Percentiles rank a stretch among this genome's conserved stretches.
Conservation (phyloP, 2,888 invertebrate species). For the Labia minor region DNA sequence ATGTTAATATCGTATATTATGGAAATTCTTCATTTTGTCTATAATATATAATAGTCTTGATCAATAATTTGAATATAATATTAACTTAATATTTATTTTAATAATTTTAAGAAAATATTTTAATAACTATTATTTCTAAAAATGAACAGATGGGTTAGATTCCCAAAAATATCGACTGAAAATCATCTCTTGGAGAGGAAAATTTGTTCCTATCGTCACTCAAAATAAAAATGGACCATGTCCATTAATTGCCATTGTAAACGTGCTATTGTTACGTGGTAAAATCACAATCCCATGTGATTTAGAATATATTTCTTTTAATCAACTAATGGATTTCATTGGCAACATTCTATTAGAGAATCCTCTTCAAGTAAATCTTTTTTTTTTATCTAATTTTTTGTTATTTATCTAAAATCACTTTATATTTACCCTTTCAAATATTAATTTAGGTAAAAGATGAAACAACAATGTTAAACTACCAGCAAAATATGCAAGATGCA, state of each 20-base stretch:
- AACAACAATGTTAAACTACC: slow-evolving; percentile 37
- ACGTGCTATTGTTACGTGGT: slow-evolving; percentile 41
- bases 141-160: neutral
- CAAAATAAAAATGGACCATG: slow-evolving; percentile 50
- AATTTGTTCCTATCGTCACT: slow-evolving; percentile 39
- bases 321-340: too few species aligned
- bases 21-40: too few species aligned
- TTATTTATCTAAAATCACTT: neutral
- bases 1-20: too few species aligned
- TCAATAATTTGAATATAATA: too few species aligned
- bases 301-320: too few species aligned
- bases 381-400: neutral
- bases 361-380: slow-evolving; percentile 34
- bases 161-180: slow-evolving; percentile 37
- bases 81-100: too few species aligned
- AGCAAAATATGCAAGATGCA: slow-evolving; percentile 45
- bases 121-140: too few species aligned
- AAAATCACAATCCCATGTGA: slow-evolving; percentile 36
- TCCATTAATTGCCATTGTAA: slow-evolving; percentile 45
- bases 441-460: slow-evolving; percentile 34
- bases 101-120: too few species aligned
- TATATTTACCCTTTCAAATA: neutral
- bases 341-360: slow-evolving; percentile 40
- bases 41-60: too few species aligned
- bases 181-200: slow-evolving; percentile 37